Conservation (phyloP, 2,888 invertebrate species). For the Drepana falcataria region DNA sequence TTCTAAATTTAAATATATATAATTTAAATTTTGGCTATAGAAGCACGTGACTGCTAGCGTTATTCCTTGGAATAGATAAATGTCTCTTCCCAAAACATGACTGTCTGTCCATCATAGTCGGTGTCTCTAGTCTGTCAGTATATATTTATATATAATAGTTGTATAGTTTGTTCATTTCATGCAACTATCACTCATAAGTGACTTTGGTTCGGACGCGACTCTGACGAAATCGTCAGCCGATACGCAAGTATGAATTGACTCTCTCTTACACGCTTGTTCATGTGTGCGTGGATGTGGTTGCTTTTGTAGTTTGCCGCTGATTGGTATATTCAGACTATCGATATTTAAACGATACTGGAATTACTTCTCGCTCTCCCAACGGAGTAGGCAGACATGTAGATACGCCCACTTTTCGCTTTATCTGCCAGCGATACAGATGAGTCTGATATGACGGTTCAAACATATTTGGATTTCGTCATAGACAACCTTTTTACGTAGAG, state of each 20-base stretch:
- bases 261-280: constrained; percentile 24
- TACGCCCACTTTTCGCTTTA: no score
- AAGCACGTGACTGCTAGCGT: neutral
- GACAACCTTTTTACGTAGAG: no score
- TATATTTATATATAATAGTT: constrained; percentile 60
- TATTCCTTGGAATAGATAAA: neutral
- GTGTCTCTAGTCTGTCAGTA: neutral
- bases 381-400: no score
- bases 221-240: constrained; percentile 72
- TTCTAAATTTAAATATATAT: no score
- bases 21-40: no score
- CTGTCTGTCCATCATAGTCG: neutral
- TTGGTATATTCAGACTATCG: neutral
- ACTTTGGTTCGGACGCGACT: constrained; percentile 71
- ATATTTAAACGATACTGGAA: neutral
- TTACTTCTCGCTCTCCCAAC: no score
- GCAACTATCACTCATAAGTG: constrained; percentile 77
- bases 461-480: no score
- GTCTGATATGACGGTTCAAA: no score
- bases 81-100: neutral
- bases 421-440: no score
- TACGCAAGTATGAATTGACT: constrained; percentile 66
- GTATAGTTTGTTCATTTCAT: constrained; percentile 79
- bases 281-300: constrained; percentile 5
- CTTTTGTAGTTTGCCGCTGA: neutral